Conservation (phyloP, 2,888 invertebrate genomes). For the Machimus rusticus region DNA sequence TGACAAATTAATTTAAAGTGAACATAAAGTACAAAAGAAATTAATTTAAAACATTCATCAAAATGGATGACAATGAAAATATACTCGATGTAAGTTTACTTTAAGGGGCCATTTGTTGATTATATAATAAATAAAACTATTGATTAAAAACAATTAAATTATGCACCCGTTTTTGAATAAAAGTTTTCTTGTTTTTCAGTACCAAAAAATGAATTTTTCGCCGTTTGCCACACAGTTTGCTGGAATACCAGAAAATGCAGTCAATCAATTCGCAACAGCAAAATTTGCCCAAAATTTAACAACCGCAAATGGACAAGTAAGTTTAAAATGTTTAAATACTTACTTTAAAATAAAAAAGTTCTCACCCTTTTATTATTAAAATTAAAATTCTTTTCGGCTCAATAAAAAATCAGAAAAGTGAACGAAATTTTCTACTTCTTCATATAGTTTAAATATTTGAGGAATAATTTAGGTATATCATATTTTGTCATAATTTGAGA, state of each 20-base stretch:
- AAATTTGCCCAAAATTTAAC: conserved; percentile 77
- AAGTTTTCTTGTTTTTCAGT: conserved; percentile 47
- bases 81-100: conserved; percentile 50
- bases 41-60: background rate
- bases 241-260: conserved; percentile 68
- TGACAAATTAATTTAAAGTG: background rate
- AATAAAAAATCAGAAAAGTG: no score
- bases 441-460: no score
- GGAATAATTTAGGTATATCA: no score
- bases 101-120: background rate
- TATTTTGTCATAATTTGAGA: no score
- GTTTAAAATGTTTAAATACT: background rate
- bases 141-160: background rate
- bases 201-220: conserved; percentile 75
- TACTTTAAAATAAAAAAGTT: no score
- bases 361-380: no score
- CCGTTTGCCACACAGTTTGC: conserved; percentile 73
- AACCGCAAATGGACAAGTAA: conserved; percentile 70
- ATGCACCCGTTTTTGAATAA: background rate
- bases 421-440: no score
- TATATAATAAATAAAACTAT: background rate
- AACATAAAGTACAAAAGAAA: background rate
- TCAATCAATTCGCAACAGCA: conserved; percentile 69
- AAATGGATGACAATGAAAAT: conserved; percentile 52
- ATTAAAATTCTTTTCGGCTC: no score